Evolutionary conservation across 2,888 invertebrate species (phyloP).

Genomic region (Petrolisthes manimaculis): DNA sequence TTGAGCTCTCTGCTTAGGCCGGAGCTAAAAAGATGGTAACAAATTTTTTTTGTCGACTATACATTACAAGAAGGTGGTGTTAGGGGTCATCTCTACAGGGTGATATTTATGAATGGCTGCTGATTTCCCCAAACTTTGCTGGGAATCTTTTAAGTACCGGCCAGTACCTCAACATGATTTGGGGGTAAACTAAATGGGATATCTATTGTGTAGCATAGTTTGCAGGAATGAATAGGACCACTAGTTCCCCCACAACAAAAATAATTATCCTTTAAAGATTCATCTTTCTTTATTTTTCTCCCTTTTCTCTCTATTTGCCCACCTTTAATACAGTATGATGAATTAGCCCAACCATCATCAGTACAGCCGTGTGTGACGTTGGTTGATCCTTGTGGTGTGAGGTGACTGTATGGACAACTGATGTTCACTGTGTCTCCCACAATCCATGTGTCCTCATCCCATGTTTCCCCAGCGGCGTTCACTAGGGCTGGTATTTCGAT

Average conservation of each 20-base stretch:
- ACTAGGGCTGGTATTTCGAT: too few species aligned
- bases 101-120: too few species aligned
- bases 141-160: too few species aligned
- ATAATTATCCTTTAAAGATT: background rate
- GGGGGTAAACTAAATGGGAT: too few species aligned
- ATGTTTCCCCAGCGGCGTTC: too few species aligned
- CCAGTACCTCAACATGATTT: too few species aligned
- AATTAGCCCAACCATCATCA: background rate
- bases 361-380: slow-evolving; percentile 4
- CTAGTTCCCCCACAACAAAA: background rate
- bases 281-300: background rate
- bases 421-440: background rate
- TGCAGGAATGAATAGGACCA: too few species aligned
- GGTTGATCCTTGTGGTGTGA: background rate
- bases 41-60: too few species aligned
- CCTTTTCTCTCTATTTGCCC: background rate
- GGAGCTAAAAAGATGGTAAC: too few species aligned
- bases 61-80: background rate
- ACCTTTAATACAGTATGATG: background rate
- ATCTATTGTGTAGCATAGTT: too few species aligned
- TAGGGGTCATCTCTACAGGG: background rate
- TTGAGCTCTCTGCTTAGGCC: too few species aligned
- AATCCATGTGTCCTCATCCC: background rate
- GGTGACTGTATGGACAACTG: background rate
- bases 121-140: too few species aligned